Base-by-base conservation (phyloP, 2,888 invertebrate genomes). In the Atethmia centrago region DNA sequence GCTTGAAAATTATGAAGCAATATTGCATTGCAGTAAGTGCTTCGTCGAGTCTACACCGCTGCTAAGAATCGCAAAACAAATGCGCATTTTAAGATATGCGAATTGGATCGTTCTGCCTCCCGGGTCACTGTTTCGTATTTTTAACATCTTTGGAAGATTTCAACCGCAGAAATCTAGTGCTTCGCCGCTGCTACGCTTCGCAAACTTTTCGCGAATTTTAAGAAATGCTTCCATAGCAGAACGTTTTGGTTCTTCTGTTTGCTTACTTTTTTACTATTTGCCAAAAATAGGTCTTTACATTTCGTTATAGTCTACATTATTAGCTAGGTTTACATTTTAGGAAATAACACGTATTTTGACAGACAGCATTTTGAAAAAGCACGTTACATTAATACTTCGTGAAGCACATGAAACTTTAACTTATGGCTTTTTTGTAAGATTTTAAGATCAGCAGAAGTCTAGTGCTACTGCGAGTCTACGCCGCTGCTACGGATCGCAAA, bases 381-480 rank as follows among this genome's bases (percentile, higher is more conserved):
- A 7, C 36, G 7, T 36, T 36, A 36, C 36, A 36, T 36, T 36
- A 3, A 36, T 36, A 36, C 36, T 36, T 3, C 4, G 36, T 40
- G 40, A 40, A 40, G 40, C 40, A 40, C 9, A 40, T 40, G 8
- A 40, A 40, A 40, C 40, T 40, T 9, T 40, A 40, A 40, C 40
- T 40, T 40, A 9, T 40, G 40, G 40, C 40, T 40, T 40, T 40
- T 55, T 55, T 28, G 8, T 12, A 19, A 36, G 12, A 28, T 10
- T 5, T 42, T 3, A 42, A 55, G 21, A 67, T 59, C 28, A n/a
- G 31, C 28, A 19, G 16, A 67, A 58, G 16, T 28, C 5, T 21
- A 62, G 40, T 51, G 63, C 51, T 69, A 67, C 40, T 25, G 28
- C n/a, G 12, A 40, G 68, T 31, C 58, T 68, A 68, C 68, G 51